These are phyloP conservation scores for Patagioenas fasciata DNA, from an alignment of 2,113 vertebrate species.

Conservation along the genomic window DNA sequence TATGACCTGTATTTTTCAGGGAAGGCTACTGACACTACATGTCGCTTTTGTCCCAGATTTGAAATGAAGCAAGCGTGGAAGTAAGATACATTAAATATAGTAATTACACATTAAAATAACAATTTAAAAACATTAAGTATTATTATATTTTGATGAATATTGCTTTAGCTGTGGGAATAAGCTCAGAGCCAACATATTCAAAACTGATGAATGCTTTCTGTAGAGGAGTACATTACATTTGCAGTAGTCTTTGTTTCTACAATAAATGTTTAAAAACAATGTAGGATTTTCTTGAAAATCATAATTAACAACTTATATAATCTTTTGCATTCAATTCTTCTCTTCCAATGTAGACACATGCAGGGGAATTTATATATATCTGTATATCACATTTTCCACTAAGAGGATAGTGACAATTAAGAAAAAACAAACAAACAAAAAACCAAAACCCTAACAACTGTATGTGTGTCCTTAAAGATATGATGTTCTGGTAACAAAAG, in stretches of 20 bases:
- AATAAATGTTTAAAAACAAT: neutral
- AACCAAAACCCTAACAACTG: neutral
- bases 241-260: neutral
- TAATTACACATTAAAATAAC: constrained; percentile 64
- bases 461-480: neutral
- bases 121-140: constrained; percentile 55
- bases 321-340: neutral
- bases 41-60: constrained; percentile 52
- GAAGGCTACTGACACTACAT: constrained; percentile 33
- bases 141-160: neutral
- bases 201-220: neutral
- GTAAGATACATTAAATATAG: constrained; percentile 48
- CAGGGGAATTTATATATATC: neutral
- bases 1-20: constrained; percentile 37
- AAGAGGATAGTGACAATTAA: neutral
- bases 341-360: neutral
- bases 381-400: neutral
- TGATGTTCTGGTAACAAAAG: neutral
- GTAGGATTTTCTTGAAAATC: neutral
- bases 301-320: neutral
- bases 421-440: neutral
- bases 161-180: neutral
- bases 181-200: neutral
- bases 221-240: neutral
- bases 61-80: constrained; percentile 58